Evolutionary conservation across 2,797 vertebrate genomes (phyloP).

Genomic region (Simalia tracyae): DNA sequence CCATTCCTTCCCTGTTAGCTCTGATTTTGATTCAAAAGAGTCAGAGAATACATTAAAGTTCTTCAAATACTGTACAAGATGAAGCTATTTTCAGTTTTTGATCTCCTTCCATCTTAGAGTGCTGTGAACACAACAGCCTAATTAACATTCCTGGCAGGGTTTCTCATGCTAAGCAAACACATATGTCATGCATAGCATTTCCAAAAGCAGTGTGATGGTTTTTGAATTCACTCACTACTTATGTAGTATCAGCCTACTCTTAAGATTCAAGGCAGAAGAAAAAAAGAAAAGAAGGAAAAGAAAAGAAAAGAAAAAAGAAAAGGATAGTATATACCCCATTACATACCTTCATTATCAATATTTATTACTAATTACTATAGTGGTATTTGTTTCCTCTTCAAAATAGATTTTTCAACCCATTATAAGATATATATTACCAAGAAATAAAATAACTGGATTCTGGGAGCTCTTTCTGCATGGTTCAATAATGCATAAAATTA

Average conservation of each 20-base stretch:
- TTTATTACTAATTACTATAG: neutral
- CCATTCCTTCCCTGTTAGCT: conserved; percentile 5
- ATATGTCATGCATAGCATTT: neutral
- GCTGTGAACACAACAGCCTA: conserved; percentile 13
- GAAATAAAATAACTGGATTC: neutral
- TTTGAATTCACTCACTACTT: conserved; percentile 15
- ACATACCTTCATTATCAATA: neutral
- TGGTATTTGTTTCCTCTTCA: neutral
- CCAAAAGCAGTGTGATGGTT: neutral
- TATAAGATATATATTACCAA: neutral
- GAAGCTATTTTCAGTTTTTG: conserved; percentile 41
- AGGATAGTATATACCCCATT: neutral
- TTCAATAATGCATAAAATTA: neutral
- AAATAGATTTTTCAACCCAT: neutral
- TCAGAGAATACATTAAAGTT: conserved; percentile 6
- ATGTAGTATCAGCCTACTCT: neutral
- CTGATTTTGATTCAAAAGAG: conserved; percentile 33
- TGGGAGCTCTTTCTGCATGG: neutral
- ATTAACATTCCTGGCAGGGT: conserved; percentile 41
- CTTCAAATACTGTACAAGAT: neutral
- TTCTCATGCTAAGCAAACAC: conserved; percentile 42
- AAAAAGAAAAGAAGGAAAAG: neutral
- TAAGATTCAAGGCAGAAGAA: neutral
- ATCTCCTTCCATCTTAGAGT: conserved; percentile 33
- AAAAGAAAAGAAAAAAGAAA: neutral